Conservation (phyloP, 2,888 invertebrate species). For the Megalurothrips usitatus region DNA sequence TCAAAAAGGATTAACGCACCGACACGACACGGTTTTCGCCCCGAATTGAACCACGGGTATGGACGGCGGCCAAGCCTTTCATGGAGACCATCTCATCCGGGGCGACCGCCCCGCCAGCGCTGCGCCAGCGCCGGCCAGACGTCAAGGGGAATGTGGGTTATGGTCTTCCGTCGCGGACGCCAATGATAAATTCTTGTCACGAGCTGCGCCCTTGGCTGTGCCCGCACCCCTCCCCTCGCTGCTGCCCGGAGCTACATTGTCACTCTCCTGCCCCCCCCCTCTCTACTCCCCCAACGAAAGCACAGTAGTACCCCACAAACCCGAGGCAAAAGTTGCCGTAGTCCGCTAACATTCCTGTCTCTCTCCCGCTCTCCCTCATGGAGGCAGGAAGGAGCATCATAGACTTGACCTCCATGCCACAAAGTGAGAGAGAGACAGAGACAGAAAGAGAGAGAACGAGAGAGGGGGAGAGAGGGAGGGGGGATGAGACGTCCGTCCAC, state of each 20-base stretch:
- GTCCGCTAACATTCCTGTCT: background rate
- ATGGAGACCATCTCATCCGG: too few relatives aligned
- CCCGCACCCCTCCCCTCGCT: background rate
- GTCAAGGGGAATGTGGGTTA: constrained; percentile 6
- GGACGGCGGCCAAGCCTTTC: too few relatives aligned
- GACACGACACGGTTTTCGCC: too few relatives aligned
- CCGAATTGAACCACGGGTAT: too few relatives aligned
- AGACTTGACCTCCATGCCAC: background rate
- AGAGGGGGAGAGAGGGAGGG: too few relatives aligned
- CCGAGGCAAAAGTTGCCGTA: background rate
- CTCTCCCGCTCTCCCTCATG: background rate
- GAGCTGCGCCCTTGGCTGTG: background rate
- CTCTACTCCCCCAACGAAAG: background rate
- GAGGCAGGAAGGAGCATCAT: background rate
- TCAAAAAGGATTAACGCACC: too few relatives aligned
- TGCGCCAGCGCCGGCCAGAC: background rate
- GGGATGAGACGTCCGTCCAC: too few relatives aligned
- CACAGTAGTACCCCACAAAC: background rate
- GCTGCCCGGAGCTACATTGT: background rate
- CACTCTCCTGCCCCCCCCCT: background rate
- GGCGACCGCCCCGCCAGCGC: too few relatives aligned
- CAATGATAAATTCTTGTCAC: constrained; percentile 17
- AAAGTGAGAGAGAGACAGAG: too few relatives aligned
- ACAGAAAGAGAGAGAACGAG: too few relatives aligned
- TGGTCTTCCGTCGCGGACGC: background rate